A percentile compares a stretch with the other conserved stretches of the same genome.
phyloP scores from a whole-genome alignment of 2,113 vertebrate genomes.

The Entomyzon cyanotis region DNA sequence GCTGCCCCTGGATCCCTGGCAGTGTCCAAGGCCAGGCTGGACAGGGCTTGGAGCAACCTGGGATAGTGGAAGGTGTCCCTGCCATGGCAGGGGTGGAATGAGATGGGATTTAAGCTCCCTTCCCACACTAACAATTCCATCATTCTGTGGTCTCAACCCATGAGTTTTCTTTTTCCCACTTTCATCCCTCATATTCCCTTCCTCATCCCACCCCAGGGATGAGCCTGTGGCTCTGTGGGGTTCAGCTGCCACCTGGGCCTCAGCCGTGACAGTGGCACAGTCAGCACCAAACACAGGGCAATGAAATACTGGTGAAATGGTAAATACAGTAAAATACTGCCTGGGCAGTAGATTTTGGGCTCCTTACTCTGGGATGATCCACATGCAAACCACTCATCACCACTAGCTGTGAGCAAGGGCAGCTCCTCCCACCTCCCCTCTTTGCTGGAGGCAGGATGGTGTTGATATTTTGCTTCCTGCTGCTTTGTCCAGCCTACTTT shows the following conservation, averaged over 20 bases:
- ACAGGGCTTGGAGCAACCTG: rapidly evolving
- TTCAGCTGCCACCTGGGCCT: not conserved
- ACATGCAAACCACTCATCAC: not conserved
- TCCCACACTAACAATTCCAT: not conserved
- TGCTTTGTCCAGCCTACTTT: not conserved
- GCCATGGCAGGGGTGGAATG: not conserved
- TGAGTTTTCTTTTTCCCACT: not conserved
- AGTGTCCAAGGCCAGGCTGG: not conserved
- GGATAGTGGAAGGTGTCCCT: rapidly evolving
- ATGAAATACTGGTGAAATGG: rapidly evolving
- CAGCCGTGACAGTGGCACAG: not conserved
- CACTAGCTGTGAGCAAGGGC: not conserved
- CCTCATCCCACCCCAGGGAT: not conserved
- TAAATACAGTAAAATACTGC: not conserved
- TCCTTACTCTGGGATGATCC: not conserved
- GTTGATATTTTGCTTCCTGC: not conserved
- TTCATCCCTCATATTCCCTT: not conserved
- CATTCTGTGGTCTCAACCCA: not conserved
- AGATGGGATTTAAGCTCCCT: not conserved
- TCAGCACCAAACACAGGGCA: not conserved
- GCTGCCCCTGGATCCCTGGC: not conserved
- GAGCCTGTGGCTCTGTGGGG: not conserved
- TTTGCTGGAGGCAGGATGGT: not conserved
- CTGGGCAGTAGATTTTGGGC: not conserved
- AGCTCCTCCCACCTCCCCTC: not conserved